These are phyloP conservation scores for Vanessa tameamea DNA, from an alignment of 1,140 invertebrate genomes.

Conservation along the genomic window DNA sequence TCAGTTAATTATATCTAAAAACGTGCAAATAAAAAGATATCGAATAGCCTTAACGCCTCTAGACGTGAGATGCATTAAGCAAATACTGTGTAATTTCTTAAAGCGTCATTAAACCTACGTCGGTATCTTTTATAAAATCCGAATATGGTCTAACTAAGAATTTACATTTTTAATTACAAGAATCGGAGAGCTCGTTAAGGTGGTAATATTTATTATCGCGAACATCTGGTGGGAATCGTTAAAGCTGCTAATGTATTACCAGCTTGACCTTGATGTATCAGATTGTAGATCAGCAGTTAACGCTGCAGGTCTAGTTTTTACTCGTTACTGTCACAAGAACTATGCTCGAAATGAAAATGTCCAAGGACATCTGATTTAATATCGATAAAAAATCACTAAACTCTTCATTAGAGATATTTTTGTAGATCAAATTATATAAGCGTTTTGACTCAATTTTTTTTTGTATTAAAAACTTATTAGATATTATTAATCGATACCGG, in stretches of 20 bases:
- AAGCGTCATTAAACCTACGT: background rate
- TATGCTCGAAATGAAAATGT: background rate
- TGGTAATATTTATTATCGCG: conserved; percentile 18
- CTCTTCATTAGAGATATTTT: background rate
- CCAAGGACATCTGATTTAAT: background rate
- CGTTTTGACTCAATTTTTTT: too few relatives aligned
- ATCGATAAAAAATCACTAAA: background rate
- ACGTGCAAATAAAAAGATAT: too few relatives aligned
- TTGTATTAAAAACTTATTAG: too few relatives aligned
- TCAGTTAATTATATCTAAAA: too few relatives aligned
- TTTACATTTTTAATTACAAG: conserved; percentile 24
- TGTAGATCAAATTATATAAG: background rate
- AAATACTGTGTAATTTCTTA: background rate
- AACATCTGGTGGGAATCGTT: conserved; percentile 17
- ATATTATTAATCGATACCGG: too few relatives aligned
- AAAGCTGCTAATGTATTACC: conserved; percentile 22
- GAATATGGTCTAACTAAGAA: conserved; percentile 1
- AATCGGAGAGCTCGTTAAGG: conserved; percentile 11
- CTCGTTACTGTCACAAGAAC: conserved; percentile 29
- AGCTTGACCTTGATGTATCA: conserved; percentile 17
- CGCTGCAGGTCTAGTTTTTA: conserved; percentile 5
- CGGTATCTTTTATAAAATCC: conserved; percentile 12
- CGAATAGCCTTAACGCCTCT: background rate
- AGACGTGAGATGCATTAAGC: background rate
- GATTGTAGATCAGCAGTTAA: conserved; percentile 15